phyloP scores from a whole-genome alignment of 1,140 invertebrate genomes.

The Oscheius sp. region DNA sequence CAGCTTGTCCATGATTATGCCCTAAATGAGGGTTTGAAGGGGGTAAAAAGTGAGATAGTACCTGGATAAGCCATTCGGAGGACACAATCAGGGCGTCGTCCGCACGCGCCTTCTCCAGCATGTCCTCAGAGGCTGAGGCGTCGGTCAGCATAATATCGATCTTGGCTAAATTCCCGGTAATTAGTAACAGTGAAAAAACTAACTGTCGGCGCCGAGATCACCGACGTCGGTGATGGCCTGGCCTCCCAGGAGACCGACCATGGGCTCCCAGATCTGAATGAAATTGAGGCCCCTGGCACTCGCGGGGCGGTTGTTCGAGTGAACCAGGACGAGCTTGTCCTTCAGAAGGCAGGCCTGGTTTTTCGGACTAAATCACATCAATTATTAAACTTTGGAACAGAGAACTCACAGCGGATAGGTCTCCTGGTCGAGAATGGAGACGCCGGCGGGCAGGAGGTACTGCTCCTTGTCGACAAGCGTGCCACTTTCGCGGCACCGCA shows the following conservation, averaged over 20 bases:
- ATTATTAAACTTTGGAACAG: not conserved
- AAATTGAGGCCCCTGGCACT: slow-evolving; percentile 38
- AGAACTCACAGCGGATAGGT: slow-evolving; percentile 42
- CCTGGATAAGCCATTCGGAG: slow-evolving; percentile 57
- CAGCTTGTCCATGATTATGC: slow-evolving; percentile 46
- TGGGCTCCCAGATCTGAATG: slow-evolving; percentile 49
- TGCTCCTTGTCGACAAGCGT: slow-evolving; percentile 38
- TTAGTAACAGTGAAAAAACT: slow-evolving; percentile 23
- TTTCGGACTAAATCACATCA: not conserved
- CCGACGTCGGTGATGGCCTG: slow-evolving; percentile 30
- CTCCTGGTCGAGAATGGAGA: slow-evolving; percentile 28
- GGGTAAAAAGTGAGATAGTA: slow-evolving; percentile 24
- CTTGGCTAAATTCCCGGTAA: slow-evolving; percentile 35
- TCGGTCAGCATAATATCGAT: slow-evolving; percentile 50
- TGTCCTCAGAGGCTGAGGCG: slow-evolving; percentile 25
- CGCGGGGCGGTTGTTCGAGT: slow-evolving; percentile 20
- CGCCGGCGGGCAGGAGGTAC: slow-evolving; percentile 51
- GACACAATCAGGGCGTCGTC: slow-evolving; percentile 40
- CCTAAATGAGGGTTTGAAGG: slow-evolving; percentile 29
- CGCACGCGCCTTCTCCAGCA: slow-evolving; percentile 28
- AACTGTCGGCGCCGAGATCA: not conserved
- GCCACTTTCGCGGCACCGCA: slow-evolving; percentile 46
- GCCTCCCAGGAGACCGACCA: slow-evolving; percentile 49
- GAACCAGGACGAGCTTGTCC: slow-evolving; percentile 7
- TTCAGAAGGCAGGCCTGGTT: not conserved